phyloP scores from a whole-genome alignment of 2,888 invertebrate genomes.

The Artemia sinica region DNA sequence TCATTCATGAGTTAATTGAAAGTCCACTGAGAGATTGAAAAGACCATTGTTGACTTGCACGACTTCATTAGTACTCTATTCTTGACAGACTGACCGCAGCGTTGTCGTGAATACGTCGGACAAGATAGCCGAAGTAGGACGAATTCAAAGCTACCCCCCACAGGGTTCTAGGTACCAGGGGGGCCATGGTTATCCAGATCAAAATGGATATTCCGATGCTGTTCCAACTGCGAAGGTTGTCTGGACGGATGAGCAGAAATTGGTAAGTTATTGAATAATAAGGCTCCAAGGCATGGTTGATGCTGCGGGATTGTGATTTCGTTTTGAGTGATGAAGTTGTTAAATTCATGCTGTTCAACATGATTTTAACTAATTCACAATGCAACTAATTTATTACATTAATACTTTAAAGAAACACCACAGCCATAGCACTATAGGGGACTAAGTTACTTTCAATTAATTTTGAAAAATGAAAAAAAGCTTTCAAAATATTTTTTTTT shows the following conservation, averaged over 20 bases:
- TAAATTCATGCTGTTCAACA: too few species aligned
- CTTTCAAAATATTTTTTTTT: too few species aligned
- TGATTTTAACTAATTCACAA: too few species aligned
- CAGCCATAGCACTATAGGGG: too few species aligned
- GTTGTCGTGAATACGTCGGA: constrained; percentile 51
- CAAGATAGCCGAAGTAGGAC: constrained; percentile 35
- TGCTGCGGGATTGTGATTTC: too few species aligned
- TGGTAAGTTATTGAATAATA: background rate
- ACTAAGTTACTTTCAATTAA: too few species aligned
- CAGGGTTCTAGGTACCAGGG: constrained; percentile 4
- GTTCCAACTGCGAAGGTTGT: constrained; percentile 10
- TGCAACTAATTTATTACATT: too few species aligned
- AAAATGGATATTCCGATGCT: background rate
- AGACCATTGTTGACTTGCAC: background rate
- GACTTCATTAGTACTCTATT: constrained; percentile 26
- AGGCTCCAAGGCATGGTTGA: too few species aligned
- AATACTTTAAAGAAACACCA: too few species aligned
- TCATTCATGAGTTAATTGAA: background rate
- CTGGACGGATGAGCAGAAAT: constrained; percentile 10
- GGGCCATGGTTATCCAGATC: constrained; percentile 11
- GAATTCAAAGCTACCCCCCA: constrained; percentile 17
- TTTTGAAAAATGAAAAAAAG: too few species aligned
- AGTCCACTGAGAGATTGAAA: background rate
- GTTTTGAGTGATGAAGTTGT: too few species aligned
- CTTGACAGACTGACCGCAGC: constrained; percentile 53